phyloP scores from a whole-genome alignment of 2,797 vertebrate species.

The Leuciscus waleckii region DNA sequence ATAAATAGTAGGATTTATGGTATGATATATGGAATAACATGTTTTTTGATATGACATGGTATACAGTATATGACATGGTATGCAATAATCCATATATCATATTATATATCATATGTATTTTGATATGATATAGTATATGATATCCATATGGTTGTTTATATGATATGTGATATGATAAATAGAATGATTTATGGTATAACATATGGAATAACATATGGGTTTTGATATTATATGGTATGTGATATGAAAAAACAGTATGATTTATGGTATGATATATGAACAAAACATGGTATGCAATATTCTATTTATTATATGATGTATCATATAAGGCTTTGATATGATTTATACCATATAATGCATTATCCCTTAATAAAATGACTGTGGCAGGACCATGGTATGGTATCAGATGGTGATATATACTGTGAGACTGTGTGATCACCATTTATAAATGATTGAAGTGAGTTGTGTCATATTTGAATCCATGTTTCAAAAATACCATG shows the following conservation, averaged over 20 bases:
- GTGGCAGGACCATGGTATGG: too few relatives aligned
- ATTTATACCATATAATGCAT: too few relatives aligned
- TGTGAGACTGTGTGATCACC: too few relatives aligned
- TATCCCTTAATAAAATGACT: too few relatives aligned
- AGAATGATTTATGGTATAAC: too few relatives aligned
- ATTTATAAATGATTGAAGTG: too few relatives aligned
- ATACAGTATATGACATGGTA: neutral
- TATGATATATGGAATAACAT: neutral
- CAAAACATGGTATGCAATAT: neutral
- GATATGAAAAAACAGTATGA: neutral
- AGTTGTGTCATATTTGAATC: too few relatives aligned
- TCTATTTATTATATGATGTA: neutral
- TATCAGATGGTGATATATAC: too few relatives aligned
- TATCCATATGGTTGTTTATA: neutral
- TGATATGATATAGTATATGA: too few relatives aligned
- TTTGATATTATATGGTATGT: neutral
- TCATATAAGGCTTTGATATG: too few relatives aligned
- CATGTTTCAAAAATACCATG: neutral
- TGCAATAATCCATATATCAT: too few relatives aligned
- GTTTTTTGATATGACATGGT: neutral
- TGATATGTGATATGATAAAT: neutral
- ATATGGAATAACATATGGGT: neutral
- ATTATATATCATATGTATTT: too few relatives aligned
- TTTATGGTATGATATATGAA: neutral
- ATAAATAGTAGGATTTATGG: neutral